Evolutionary conservation across 2,797 vertebrate species (phyloP), one percentile per base, ranked within the genome.

Genomic region (Tragopan temminckii): DNA sequence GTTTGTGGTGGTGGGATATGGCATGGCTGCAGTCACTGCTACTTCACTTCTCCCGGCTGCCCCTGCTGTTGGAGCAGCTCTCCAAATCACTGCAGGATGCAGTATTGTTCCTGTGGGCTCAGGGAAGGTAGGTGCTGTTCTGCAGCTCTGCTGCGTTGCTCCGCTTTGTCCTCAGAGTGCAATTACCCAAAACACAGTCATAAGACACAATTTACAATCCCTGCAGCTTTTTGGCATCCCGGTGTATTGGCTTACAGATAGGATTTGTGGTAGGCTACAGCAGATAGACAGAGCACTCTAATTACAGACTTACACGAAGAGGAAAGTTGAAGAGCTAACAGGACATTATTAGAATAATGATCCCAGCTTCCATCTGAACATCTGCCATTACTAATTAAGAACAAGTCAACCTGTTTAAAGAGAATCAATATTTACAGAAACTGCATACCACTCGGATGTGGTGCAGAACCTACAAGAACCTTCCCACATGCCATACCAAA

Each of bases 371-470:
- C 92, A 96, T 91, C 91, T 89, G 89, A 97, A 97, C 97, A 97
- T 95, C 96, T 97, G 96, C 94, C 94, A 94, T 93, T 85, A 91
- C 91, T 97, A 97, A 97, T 97, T 97, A 97, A 96, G 96, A 96
- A 86, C 80, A 90, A 94, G 57, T 45, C 93, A 96, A 96, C 88
- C 84, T 92, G 88, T 93, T 96, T 86, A 91, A 94, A 75, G 17
- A 90, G 70, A 86, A 90, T 88, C 92, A 91, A 76, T 94, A 93
- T 94, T 96, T 94, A 96, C 82, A 72, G 90, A 94, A 97, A 95
- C 90, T 67, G 94, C 93, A 96, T 52, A 87, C 70, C n/a, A 53
- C 24, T 53, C 74, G 74, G 80, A 69, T 33, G 59, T 45, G 46
- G 33, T 76, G 69, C 72, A n/a, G 9, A 7, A 79, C 81, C 72